Evolutionary conservation across 2,888 invertebrate species (phyloP).

Genomic region (Andrena haemorrhoa): DNA sequence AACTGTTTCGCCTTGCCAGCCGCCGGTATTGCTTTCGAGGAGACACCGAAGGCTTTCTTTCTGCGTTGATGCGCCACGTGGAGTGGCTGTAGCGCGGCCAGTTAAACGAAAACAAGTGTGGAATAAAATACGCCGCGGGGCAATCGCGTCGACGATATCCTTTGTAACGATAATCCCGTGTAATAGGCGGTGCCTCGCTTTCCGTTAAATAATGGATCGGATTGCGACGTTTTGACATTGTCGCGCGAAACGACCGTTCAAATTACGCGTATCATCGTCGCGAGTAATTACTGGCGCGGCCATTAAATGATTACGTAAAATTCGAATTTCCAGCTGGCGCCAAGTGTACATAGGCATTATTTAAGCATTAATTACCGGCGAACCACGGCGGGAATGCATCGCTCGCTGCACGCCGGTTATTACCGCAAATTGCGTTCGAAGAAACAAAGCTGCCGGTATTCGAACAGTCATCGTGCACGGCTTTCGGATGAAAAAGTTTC

Average conservation of each 20-base stretch:
- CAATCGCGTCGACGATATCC: too few relatives aligned
- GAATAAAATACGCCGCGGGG: too few relatives aligned
- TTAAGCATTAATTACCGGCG: conserved; percentile 36
- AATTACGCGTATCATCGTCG: background rate
- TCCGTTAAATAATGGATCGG: too few relatives aligned
- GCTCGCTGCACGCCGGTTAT: conserved; percentile 24
- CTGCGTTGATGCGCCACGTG: conserved; percentile 33
- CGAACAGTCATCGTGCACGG: conserved; percentile 7
- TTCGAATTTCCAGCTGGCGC: conserved; percentile 48
- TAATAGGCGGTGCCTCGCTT: too few relatives aligned
- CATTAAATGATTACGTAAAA: conserved; percentile 56
- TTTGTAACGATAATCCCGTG: too few relatives aligned
- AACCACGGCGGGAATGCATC: conserved; percentile 35
- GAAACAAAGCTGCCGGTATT: conserved; percentile 38
- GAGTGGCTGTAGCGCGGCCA: conserved; percentile 10
- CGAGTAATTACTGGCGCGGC: background rate
- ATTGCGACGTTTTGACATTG: background rate
- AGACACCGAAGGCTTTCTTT: conserved; percentile 60
- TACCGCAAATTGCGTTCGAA: conserved; percentile 43
- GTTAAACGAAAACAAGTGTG: background rate
- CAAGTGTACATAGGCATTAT: conserved; percentile 35
- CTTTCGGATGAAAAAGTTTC: background rate
- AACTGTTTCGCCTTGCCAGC: conserved; percentile 61
- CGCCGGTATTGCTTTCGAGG: conserved; percentile 44
- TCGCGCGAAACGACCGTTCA: background rate